phyloP scores from a whole-genome alignment of 2,113 vertebrate genomes.

The Arenaria interpres region DNA sequence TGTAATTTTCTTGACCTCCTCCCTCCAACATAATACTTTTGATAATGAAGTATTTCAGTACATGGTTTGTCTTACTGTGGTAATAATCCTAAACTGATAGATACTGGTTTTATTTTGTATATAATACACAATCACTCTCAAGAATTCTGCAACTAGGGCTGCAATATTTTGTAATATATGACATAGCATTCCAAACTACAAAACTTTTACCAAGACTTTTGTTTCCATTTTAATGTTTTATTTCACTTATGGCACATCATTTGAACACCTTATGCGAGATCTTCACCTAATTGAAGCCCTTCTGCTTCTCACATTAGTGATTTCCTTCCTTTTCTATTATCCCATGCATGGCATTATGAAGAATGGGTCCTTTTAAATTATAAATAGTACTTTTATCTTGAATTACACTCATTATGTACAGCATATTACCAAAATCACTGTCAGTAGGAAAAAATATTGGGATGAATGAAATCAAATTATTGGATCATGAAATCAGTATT shows the following conservation, averaged over 20 bases:
- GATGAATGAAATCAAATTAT: neutral
- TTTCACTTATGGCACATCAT: neutral
- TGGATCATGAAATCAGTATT: neutral
- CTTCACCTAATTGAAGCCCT: neutral
- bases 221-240: neutral
- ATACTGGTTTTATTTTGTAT: neutral
- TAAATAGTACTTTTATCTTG: neutral
- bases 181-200: neutral
- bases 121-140: neutral
- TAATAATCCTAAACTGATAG: neutral
- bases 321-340: neutral
- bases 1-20: neutral
- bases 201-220: neutral
- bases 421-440: neutral
- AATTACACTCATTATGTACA: neutral
- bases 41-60: neutral
- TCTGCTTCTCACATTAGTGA: neutral
- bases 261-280: neutral
- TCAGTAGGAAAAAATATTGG: neutral
- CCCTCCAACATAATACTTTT: neutral
- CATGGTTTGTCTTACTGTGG: rapidly evolving
- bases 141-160: neutral
- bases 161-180: neutral
- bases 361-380: neutral
- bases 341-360: neutral